Evolutionary conservation across 2,888 invertebrate genomes (phyloP).

Genomic region (Pandemis heparana): DNA sequence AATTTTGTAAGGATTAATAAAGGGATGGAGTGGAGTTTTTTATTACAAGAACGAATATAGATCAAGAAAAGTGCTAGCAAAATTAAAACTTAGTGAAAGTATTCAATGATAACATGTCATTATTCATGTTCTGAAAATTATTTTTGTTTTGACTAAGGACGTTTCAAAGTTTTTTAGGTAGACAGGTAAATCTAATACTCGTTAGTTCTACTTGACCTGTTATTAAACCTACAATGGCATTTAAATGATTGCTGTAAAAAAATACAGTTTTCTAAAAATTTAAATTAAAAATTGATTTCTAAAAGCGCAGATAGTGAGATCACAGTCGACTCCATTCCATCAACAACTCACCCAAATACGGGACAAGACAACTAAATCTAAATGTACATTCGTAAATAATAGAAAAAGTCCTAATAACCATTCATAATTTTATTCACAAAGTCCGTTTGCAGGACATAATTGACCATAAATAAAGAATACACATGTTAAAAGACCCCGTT

Average conservation of each 20-base stretch:
- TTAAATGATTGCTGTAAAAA: too few species aligned
- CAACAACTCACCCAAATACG: neutral
- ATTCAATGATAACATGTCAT: neutral
- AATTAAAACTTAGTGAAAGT: neutral
- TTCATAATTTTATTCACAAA: conserved; percentile 60
- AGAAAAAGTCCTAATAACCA: conserved; percentile 64
- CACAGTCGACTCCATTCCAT: conserved; percentile 44
- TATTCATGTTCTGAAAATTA: too few species aligned
- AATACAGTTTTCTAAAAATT: neutral
- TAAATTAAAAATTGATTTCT: neutral
- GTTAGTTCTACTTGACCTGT: too few species aligned
- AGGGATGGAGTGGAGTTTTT: conserved; percentile 54
- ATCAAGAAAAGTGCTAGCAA: neutral
- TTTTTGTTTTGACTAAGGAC: too few species aligned
- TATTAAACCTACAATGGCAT: too few species aligned
- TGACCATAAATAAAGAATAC: conserved; percentile 84
- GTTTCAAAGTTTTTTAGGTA: too few species aligned
- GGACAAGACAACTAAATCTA: conserved; percentile 69
- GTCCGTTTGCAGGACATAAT: conserved; percentile 77
- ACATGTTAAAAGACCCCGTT: conserved; percentile 67
- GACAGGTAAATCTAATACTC: too few species aligned
- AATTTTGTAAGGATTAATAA: conserved; percentile 64
- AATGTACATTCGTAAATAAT: conserved; percentile 62
- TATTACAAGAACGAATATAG: neutral
- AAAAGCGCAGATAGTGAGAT: neutral